Conservation (phyloP, 2,797 vertebrate species). For the Trachops cirrhosus region DNA sequence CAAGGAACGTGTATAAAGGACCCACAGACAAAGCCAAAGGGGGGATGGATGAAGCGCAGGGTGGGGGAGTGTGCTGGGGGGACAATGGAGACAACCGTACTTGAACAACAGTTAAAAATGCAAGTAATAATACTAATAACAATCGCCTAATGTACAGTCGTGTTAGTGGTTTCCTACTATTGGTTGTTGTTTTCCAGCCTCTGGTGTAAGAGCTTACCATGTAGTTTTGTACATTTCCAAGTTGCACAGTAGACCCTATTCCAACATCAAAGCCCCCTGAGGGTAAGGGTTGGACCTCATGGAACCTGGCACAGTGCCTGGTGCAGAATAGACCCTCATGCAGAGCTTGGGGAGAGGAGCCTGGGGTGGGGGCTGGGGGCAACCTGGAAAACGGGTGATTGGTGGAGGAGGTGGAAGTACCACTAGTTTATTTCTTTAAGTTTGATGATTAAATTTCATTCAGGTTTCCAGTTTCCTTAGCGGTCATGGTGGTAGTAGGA, state of each 20-base stretch:
- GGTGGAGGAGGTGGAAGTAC: background rate
- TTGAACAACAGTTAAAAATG: no score
- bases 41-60: no score
- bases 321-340: fast-evolving
- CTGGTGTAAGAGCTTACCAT: background rate
- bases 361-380: no score
- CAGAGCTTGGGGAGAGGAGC: background rate
- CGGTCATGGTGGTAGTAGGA: background rate
- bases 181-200: background rate
- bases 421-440: background rate
- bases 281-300: background rate
- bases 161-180: background rate
- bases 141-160: background rate
- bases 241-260: background rate
- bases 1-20: no score
- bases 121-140: no score
- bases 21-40: no score
- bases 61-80: no score
- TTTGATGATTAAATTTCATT: background rate
- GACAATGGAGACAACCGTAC: no score
- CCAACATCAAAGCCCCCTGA: background rate
- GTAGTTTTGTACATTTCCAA: background rate
- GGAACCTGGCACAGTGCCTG: background rate
- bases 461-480: background rate
- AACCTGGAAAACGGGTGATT: background rate